Conservation (phyloP, 2,113 vertebrate species). For the Seriola aureovittata region DNA sequence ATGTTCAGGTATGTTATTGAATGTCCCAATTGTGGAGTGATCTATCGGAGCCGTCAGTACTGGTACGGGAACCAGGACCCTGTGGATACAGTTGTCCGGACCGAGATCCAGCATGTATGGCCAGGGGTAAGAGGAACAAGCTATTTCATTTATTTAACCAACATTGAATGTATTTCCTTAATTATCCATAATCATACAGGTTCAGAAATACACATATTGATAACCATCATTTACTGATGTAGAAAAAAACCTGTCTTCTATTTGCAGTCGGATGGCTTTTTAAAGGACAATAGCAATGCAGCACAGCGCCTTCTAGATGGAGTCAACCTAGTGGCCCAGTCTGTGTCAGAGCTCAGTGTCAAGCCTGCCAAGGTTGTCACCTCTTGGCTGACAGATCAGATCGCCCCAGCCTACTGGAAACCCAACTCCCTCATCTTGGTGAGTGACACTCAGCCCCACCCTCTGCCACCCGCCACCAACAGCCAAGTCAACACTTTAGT, state of each 20-base stretch:
- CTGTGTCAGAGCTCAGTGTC: conserved; percentile 96
- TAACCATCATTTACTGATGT: not conserved
- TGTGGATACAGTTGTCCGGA: conserved; percentile 97
- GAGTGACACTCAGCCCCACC: conserved; percentile 87
- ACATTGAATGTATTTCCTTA: not conserved
- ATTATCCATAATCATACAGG: not conserved
- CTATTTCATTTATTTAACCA: not conserved
- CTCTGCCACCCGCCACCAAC: conserved; percentile 86
- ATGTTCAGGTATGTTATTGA: conserved; percentile 94
- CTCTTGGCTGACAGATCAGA: conserved; percentile 98
- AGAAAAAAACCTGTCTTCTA: not conserved
- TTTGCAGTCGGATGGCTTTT: conserved; percentile 92
- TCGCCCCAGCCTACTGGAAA: conserved; percentile 98
- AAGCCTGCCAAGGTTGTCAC: conserved; percentile 98
- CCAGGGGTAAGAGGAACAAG: conserved; percentile 88
- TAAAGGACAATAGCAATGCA: conserved; percentile 99
- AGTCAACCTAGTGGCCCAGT: conserved; percentile 97
- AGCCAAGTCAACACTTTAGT: conserved; percentile 73
- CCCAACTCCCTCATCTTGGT: conserved; percentile 98
- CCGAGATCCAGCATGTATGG: conserved; percentile 98
- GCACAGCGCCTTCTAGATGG: conserved; percentile 97
- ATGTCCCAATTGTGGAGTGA: conserved; percentile 95
- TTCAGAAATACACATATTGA: not conserved
- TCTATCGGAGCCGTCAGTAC: conserved; percentile 98
- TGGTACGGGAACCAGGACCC: conserved; percentile 99